Conservation (phyloP, 2,113 vertebrate species). For the Carassius gibelio region DNA sequence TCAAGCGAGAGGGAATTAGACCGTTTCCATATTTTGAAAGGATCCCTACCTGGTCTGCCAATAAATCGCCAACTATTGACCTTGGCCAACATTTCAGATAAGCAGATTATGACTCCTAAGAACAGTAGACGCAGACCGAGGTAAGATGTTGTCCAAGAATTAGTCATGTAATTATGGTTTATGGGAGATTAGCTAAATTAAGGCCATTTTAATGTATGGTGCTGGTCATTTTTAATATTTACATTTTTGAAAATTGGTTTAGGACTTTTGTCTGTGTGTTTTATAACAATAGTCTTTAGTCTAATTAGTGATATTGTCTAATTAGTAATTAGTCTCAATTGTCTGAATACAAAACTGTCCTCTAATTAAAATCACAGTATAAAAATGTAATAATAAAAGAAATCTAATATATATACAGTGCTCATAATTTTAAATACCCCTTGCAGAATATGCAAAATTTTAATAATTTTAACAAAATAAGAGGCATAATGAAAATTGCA, state of each 20-base stretch:
- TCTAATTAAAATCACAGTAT: no score
- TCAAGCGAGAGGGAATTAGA: conserved; percentile 18
- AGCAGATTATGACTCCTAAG: conserved; percentile 26
- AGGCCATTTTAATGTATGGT: neutral
- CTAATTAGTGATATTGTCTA: no score
- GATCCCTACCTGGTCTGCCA: conserved; percentile 56
- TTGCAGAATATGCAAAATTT: no score
- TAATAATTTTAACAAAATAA: no score
- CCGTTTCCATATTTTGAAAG: conserved; percentile 2
- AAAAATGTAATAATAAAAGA: no score
- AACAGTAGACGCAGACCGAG: neutral
- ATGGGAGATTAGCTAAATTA: neutral
- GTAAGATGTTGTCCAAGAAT: neutral
- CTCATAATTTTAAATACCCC: no score
- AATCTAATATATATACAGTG: no score
- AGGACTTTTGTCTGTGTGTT: neutral
- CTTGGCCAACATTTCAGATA: conserved; percentile 22
- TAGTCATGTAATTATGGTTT: neutral
- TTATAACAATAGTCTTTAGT: no score
- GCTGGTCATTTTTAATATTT: neutral
- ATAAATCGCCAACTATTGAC: conserved; percentile 61
- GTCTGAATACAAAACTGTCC: no score
- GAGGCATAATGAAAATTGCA: no score
- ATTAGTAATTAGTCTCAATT: no score
- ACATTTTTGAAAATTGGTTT: neutral